Evolutionary conservation across 2,113 vertebrate genomes (phyloP).

Genomic region (Cebidichthys violaceus): DNA sequence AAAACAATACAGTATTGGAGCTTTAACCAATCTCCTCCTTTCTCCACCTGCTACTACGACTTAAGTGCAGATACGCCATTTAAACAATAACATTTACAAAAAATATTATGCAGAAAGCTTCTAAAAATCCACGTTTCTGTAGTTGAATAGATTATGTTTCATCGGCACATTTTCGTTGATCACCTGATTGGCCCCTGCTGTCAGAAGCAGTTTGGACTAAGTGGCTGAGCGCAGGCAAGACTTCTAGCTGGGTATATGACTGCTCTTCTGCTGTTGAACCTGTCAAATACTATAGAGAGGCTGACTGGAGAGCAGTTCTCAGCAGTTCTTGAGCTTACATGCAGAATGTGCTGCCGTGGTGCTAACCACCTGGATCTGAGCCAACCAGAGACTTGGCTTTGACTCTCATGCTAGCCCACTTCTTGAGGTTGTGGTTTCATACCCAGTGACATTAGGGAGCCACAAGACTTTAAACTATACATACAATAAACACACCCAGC

Average conservation of each 20-base stretch:
- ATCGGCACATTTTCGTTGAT: slow-evolving; percentile 1
- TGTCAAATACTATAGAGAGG: slow-evolving; percentile 63
- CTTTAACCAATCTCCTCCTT: not conserved
- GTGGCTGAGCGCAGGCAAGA: slow-evolving; percentile 23
- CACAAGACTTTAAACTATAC: slow-evolving; percentile 66
- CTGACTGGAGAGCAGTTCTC: slow-evolving; percentile 62
- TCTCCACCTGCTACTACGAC: not conserved
- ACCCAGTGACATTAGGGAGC: slow-evolving; percentile 65
- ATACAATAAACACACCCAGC: slow-evolving; percentile 69
- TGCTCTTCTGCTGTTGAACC: slow-evolving; percentile 52
- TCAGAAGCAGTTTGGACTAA: slow-evolving; percentile 43
- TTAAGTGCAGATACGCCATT: not conserved
- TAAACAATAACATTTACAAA: not conserved
- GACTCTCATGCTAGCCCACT: slow-evolving; percentile 49
- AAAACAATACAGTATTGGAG: not conserved
- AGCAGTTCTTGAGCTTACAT: slow-evolving; percentile 67
- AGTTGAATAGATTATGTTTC: not conserved
- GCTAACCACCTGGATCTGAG: slow-evolving; percentile 73
- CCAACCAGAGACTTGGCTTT: slow-evolving; percentile 64
- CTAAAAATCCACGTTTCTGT: not conserved
- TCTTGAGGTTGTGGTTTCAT: slow-evolving; percentile 77
- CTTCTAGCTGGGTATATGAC: slow-evolving; percentile 9
- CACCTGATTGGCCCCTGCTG: slow-evolving; percentile 20
- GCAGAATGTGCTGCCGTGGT: slow-evolving; percentile 72
- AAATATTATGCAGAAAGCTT: not conserved